phyloP scores from a whole-genome alignment of 2,113 vertebrate species.

The Natator depressus region DNA sequence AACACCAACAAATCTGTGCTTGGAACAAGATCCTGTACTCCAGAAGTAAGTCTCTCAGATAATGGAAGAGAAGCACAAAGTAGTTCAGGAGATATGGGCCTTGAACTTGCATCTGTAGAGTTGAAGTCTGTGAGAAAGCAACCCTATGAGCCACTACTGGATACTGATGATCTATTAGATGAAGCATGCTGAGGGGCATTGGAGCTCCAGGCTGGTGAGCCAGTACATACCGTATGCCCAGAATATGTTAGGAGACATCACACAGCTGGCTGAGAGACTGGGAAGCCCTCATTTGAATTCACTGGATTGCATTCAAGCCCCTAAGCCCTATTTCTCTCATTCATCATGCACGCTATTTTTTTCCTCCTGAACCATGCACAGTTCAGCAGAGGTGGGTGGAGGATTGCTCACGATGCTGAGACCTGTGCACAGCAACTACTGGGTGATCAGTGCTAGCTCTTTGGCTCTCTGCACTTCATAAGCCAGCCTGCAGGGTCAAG shows the following conservation, averaged over 20 bases:
- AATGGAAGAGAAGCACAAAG: not conserved
- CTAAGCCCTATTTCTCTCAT: not conserved
- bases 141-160: no score
- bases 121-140: not conserved
- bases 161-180: not conserved
- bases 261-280: not conserved
- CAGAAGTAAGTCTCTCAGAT: not conserved
- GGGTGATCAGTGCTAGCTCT: not conserved
- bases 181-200: not conserved
- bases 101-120: not conserved
- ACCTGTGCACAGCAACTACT: not conserved
- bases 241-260: not conserved
- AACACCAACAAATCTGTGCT: not conserved
- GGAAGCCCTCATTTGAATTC: not conserved
- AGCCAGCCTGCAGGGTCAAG: constrained; percentile 5
- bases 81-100: not conserved
- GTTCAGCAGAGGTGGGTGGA: not conserved
- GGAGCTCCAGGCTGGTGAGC: not conserved
- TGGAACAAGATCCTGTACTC: not conserved
- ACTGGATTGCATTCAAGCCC: not conserved
- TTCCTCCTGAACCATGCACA: not conserved
- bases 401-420: not conserved
- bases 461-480: not conserved
- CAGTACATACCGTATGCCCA: not conserved
- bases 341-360: not conserved